Base-by-base conservation (phyloP, 1,140 invertebrate genomes). In the Tribolium castaneum region DNA sequence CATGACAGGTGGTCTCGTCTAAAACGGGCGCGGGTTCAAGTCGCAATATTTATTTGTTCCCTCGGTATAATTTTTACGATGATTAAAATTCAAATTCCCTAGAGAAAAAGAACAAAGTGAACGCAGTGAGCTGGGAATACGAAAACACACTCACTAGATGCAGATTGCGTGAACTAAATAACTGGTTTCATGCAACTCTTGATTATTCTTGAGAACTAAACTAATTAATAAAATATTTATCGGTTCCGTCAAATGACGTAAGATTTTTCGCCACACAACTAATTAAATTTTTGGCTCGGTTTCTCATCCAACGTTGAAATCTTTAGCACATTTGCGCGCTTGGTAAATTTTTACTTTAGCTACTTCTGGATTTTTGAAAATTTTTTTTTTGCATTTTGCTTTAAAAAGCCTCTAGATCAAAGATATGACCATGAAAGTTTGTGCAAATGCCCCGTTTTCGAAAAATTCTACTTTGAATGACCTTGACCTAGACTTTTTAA, bases 281-380 rank as follows among this genome's bases (percentile, higher is more conserved):
- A 39, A 75, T 52, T 50, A 73, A 78, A 45, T n/a, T n/a, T 10
- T 10, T 19, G 16, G 16, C 16, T 19, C 0, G 39, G 16, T 59
- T 22, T 80, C 78, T 77, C 75, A 76, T 52, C 52, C 52, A 56
- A 50, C 70, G 54, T 77, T 79, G 56, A 75, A 54, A 34, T 77
- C 54, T 78, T 50, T 50, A 72, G 34, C 51, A 13, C 16, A 52
- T 19, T 25, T 22, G 59, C 30, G n/a, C 22, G n/a, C n/a, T n/a
- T n/a, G n/a, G n/a, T n/a, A n/a, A n/a, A n/a, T n/a, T n/a, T n/a
- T n/a, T n/a, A n/a, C n/a, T n/a, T n/a, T n/a, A n/a, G n/a, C n/a
- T n/a, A n/a, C n/a, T n/a, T n/a, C n/a, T n/a, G n/a, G n/a, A n/a
- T n/a, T n/a, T n/a, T n/a, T n/a, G n/a, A n/a, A n/a, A n/a, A n/a